phyloP scores from a whole-genome alignment of 2,888 invertebrate species.

The Nymphalis urticae region DNA sequence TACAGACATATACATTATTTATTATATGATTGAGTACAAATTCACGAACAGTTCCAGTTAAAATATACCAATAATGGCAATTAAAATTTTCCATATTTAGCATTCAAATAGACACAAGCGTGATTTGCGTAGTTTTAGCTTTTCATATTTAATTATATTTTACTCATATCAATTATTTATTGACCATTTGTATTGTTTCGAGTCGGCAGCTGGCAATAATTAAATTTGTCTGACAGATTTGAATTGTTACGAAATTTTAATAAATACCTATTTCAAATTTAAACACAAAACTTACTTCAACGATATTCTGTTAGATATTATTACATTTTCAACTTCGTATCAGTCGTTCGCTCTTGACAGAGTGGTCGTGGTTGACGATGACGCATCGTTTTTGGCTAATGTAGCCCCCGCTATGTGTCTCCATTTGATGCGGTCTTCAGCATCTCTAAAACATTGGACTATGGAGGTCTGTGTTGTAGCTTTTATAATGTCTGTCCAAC shows the following conservation, averaged over 20 bases:
- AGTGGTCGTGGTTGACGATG: too few species aligned
- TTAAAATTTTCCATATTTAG: slow-evolving; percentile 14
- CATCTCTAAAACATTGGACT: too few species aligned
- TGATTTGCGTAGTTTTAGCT: slow-evolving; percentile 9
- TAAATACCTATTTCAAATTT: background rate
- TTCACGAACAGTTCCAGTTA: background rate
- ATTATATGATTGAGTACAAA: background rate
- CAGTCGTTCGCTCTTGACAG: too few species aligned
- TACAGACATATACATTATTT: background rate
- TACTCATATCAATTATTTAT: slow-evolving; percentile 1
- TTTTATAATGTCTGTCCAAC: too few species aligned
- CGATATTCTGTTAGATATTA: too few species aligned
- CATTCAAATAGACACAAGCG: background rate
- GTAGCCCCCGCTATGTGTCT: too few species aligned
- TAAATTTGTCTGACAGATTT: background rate
- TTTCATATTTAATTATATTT: slow-evolving; percentile 8
- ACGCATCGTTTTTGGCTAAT: too few species aligned
- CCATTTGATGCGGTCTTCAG: too few species aligned
- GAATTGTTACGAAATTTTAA: background rate
- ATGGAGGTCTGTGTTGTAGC: too few species aligned
- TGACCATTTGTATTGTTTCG: slow-evolving; percentile 10
- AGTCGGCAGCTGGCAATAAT: background rate
- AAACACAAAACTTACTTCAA: too few species aligned
- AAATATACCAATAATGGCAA: slow-evolving; percentile 2
- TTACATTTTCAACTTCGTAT: too few species aligned